phyloP scores from a whole-genome alignment of 2,797 vertebrate genomes.

The Syncerus caffer region DNA sequence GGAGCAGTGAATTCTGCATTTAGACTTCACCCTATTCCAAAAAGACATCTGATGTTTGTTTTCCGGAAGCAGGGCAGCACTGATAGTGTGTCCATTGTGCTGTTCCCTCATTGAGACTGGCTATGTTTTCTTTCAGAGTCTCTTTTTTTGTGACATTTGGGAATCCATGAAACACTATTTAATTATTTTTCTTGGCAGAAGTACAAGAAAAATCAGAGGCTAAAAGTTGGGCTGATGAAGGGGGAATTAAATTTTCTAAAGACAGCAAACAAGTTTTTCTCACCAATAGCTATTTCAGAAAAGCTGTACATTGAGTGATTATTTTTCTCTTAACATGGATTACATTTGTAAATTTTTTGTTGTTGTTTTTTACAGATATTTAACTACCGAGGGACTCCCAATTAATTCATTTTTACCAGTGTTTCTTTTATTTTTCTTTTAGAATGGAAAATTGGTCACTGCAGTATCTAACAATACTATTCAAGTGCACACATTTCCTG shows the following conservation, averaged over 20 bases:
- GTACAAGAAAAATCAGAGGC: constrained; percentile 17
- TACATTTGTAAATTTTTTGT: neutral
- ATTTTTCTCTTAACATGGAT: neutral
- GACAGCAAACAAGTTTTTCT: neutral
- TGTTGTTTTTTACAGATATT: neutral
- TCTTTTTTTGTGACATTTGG: neutral
- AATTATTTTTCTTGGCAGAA: constrained; percentile 42
- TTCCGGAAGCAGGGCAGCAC: neutral
- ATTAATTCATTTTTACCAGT: neutral
- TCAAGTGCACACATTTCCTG: constrained; percentile 95
- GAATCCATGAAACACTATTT: neutral
- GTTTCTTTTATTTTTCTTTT: constrained; percentile 67
- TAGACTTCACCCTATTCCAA: neutral
- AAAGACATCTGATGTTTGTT: neutral
- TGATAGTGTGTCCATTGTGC: neutral
- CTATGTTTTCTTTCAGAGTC: neutral
- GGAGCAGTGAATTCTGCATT: neutral
- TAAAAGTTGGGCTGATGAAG: neutral
- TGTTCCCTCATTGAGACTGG: neutral
- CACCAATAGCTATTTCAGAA: neutral
- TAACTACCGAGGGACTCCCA: neutral
- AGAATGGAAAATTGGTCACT: constrained; percentile 90
- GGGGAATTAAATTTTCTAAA: constrained; percentile 36
- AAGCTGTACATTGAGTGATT: neutral
- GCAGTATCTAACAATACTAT: constrained; percentile 94